Evolutionary conservation across 2,888 invertebrate species (phyloP).

Genomic region (Diarsia dahlii): DNA sequence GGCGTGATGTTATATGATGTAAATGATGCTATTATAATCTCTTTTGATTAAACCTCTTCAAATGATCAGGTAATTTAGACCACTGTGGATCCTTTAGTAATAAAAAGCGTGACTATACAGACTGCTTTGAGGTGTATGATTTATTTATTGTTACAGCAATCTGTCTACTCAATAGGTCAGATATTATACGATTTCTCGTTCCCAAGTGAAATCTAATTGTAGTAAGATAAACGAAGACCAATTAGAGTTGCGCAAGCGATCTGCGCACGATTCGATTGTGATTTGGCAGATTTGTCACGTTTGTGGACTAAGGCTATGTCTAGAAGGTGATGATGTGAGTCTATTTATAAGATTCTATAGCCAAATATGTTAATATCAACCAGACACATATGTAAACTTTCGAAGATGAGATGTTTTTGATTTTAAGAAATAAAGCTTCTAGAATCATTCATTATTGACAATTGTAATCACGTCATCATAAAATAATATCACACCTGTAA

Average conservation of each 20-base stretch:
- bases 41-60: conserved; percentile 1
- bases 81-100: background rate
- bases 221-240: conserved; percentile 52
- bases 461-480: background rate
- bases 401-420: background rate
- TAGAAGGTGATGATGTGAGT: background rate
- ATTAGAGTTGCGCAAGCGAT: conserved; percentile 60
- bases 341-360: conserved; percentile 16
- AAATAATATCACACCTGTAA: background rate
- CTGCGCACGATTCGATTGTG: conserved; percentile 58
- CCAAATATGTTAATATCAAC: conserved; percentile 25
- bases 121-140: conserved; percentile 17
- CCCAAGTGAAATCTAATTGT: conserved; percentile 62
- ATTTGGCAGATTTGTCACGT: conserved; percentile 56
- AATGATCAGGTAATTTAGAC: conserved; percentile 1
- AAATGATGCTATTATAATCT: background rate
- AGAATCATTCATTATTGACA: background rate
- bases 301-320: conserved; percentile 15
- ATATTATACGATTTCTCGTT: conserved; percentile 48
- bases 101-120: conserved; percentile 8
- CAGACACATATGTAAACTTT: too few relatives aligned
- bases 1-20: too few relatives aligned
- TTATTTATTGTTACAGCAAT: conserved; percentile 42
- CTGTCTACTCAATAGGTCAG: conserved; percentile 64
- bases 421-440: background rate